A percentile compares a stretch with the other conserved stretches of the same genome.
phyloP scores from a whole-genome alignment of 2,888 invertebrate species.

The Pycnomerus fuliginosus region DNA sequence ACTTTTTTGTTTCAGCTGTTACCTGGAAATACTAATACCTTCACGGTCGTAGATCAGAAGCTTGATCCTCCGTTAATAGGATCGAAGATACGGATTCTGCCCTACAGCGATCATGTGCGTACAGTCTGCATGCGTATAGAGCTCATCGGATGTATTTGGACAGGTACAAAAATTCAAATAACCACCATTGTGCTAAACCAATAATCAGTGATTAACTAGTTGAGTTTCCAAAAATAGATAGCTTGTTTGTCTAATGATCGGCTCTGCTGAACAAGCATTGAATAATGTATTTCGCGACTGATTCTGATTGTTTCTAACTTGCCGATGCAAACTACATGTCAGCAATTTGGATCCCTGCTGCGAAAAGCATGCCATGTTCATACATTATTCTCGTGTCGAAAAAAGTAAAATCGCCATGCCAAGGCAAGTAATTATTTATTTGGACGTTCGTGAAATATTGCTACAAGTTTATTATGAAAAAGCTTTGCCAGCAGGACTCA shows the following conservation, averaged over 20 bases:
- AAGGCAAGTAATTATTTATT: too few species aligned
- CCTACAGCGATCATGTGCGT: slow-evolving; percentile 73
- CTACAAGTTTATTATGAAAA: too few species aligned
- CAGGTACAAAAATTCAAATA: slow-evolving; percentile 58
- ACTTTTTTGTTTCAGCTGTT: slow-evolving; percentile 63
- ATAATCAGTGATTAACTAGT: too few species aligned
- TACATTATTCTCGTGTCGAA: slow-evolving; percentile 4
- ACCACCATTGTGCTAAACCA: too few species aligned
- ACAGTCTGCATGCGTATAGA: slow-evolving; percentile 82
- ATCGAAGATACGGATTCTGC: slow-evolving; percentile 74
- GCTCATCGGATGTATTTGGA: slow-evolving; percentile 76
- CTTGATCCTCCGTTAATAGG: slow-evolving; percentile 77
- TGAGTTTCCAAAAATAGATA: too few species aligned
- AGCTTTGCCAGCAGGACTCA: too few species aligned
- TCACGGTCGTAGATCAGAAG: slow-evolving; percentile 70
- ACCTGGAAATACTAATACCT: slow-evolving; percentile 77
- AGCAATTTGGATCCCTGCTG: slow-evolving; percentile 31
- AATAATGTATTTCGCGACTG: slow-evolving; percentile 29
- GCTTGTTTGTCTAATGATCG: slow-evolving; percentile 18
- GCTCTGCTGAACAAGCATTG: slow-evolving; percentile 29
- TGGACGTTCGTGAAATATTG: too few species aligned
- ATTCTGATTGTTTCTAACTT: slow-evolving; percentile 37
- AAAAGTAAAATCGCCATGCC: too few species aligned
- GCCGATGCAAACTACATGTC: slow-evolving; percentile 32
- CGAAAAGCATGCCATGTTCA: slow-evolving; percentile 16